Base-by-base conservation (phyloP, 2,888 invertebrate species). In the Syrista parreyssii region DNA sequence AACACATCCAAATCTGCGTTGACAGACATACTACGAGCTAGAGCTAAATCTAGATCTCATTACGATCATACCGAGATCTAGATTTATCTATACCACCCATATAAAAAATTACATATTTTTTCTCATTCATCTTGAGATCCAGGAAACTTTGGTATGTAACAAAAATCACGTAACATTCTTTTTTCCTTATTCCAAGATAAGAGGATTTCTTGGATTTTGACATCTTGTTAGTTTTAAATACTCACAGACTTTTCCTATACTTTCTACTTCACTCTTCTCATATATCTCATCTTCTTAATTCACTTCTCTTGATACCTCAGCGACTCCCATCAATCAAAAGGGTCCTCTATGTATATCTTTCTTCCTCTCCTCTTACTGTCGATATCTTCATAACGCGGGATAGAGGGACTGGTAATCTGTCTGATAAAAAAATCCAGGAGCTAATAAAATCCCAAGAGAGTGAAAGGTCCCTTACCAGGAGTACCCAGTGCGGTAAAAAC, bases 361-460 rank as follows among this genome's bases (percentile, higher is more conserved):
- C 23, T 23, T 9, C 55, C 55, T 55, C 55, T 55, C 55, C 23
- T 55, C 55, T 55, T 55, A 55, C 55, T 55, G 55, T 55, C 55
- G 32, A 79, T 74, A 77, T 81, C 79, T 79, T 80, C 75, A 75
- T 79, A 79, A 80, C 75, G 79, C 73, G 77, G 74, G 72, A 77
- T 73, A 72, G 33, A 73, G 76, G 75, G 83, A 76, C 78, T 78
- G 77, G 79, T 77, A 79, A 77, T 76, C 74, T 34, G 71, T 36
- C 32, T 32, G 68, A 32, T 76, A 73, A 80, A 83, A 76, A 80
- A 80, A 79, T 80, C 78, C 78, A 69, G 76, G 75, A 79, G 81
- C 84, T 85, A 86, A 86, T 86, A 86, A 84, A 73, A 75, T 76
- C 68, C 72, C 69, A 68, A 4, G 71, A 71, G 71, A 12, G 71